Evolutionary conservation across 1,140 invertebrate genomes (phyloP).

Genomic region (Aradophagus sp.): DNA sequence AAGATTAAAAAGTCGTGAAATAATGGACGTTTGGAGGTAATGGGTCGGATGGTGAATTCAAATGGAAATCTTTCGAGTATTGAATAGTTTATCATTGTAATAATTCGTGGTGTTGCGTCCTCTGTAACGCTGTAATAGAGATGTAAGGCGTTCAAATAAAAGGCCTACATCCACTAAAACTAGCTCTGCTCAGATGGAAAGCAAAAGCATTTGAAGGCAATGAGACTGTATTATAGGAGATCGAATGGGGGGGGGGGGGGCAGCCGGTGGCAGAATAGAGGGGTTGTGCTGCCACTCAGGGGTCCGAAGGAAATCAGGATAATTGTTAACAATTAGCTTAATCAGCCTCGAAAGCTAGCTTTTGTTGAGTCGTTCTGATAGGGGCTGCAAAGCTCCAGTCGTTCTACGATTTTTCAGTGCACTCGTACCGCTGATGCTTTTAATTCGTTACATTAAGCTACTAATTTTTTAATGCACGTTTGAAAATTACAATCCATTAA

Average conservation of each 20-base stretch:
- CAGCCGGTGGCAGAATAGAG: slow-evolving; percentile 54
- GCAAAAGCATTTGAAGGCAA: slow-evolving; percentile 53
- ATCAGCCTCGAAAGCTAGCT: slow-evolving; percentile 72
- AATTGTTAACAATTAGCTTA: slow-evolving; percentile 76
- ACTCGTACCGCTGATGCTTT: slow-evolving; percentile 20
- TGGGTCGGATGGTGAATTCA: slow-evolving; percentile 45
- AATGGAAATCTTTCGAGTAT: slow-evolving; percentile 41
- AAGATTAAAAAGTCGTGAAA: slow-evolving; percentile 36
- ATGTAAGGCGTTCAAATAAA: slow-evolving; percentile 53
- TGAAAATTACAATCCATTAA: slow-evolving; percentile 26
- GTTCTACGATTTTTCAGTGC: slow-evolving; percentile 39
- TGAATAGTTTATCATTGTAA: slow-evolving; percentile 43
- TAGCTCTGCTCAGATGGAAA: slow-evolving; percentile 50
- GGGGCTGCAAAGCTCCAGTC: slow-evolving; percentile 46
- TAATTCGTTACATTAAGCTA: slow-evolving; percentile 30
- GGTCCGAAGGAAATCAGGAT: slow-evolving; percentile 72
- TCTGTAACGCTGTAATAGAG: slow-evolving; percentile 39
- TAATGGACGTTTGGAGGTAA: slow-evolving; percentile 37
- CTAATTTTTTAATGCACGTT: slow-evolving; percentile 45
- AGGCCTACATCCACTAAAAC: slow-evolving; percentile 51
- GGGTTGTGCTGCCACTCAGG: slow-evolving; percentile 62
- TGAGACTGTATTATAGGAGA: slow-evolving; percentile 57
- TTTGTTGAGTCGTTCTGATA: slow-evolving; percentile 64
- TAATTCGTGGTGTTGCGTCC: slow-evolving; percentile 47
- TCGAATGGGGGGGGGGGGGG: slow-evolving; percentile 48